Evolutionary conservation across 1,140 invertebrate species (phyloP).

Genomic region (Drosophila insularis): DNA sequence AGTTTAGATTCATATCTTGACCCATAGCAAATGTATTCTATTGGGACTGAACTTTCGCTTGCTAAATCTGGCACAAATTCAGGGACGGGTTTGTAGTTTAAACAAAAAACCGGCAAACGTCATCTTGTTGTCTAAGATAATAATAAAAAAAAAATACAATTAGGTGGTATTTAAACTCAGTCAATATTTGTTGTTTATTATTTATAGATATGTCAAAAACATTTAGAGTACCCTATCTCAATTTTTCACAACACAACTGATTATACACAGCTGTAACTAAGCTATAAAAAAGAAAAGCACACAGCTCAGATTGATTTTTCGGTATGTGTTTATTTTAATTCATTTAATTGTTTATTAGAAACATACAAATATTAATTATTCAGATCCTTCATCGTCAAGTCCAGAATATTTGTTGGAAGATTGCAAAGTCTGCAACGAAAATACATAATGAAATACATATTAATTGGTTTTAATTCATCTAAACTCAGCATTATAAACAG

Average conservation of each 20-base stretch:
- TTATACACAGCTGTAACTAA: not conserved
- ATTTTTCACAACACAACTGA: not conserved
- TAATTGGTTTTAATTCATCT: not conserved
- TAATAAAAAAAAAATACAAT: not conserved
- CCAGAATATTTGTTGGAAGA: slow-evolving; percentile 77
- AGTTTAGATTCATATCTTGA: no score
- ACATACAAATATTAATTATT: slow-evolving; percentile 65
- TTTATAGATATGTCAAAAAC: not conserved
- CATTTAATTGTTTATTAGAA: slow-evolving; percentile 59
- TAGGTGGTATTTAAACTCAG: not conserved
- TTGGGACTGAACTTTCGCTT: no score
- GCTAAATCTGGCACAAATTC: no score
- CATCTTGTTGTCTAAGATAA: not conserved
- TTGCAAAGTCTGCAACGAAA: slow-evolving; percentile 57
- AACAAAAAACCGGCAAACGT: not conserved
- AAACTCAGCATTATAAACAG: no score
- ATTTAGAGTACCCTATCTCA: not conserved
- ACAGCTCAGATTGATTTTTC: not conserved
- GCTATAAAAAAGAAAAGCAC: not conserved
- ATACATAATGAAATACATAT: not conserved
- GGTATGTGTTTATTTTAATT: slow-evolving; percentile 41
- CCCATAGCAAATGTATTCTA: no score
- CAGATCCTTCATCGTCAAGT: slow-evolving; percentile 72
- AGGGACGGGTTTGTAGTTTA: no score
- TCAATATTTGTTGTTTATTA: not conserved